Conservation (phyloP, 2,797 vertebrate genomes). For the Fratercula arctica region DNA sequence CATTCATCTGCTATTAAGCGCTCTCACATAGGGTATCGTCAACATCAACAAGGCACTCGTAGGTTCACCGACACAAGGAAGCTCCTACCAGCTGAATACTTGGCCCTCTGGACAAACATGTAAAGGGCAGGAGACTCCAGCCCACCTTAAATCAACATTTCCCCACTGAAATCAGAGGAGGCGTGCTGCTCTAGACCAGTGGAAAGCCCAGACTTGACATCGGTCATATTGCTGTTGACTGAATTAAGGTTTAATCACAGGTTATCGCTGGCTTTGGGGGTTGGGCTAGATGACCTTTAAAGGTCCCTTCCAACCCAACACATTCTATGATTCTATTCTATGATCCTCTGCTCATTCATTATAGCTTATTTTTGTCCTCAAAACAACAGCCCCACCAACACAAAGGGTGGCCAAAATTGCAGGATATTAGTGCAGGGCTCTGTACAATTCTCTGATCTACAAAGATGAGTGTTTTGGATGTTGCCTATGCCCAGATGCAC, state of each 20-base stretch:
- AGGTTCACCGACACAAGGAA: not conserved
- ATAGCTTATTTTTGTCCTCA: not conserved
- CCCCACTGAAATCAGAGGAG: not conserved
- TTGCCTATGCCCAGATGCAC: not conserved
- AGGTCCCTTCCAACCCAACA: no score
- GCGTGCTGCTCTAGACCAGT: not conserved
- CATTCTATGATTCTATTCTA: no score
- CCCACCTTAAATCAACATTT: not conserved
- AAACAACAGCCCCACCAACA: not conserved
- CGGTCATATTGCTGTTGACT: rapidly evolving
- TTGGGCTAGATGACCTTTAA: no score
- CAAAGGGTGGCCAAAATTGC: not conserved
- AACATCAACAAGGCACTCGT: not conserved
- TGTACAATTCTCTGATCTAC: not conserved
- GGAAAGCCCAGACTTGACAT: not conserved
- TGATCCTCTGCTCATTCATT: not conserved
- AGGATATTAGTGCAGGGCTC: not conserved
- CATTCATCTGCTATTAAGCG: not conserved
- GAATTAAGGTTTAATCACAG: not conserved
- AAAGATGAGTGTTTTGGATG: not conserved
- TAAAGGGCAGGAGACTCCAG: not conserved
- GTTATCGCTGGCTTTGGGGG: not conserved
- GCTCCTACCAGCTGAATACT: not conserved
- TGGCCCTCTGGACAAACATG: not conserved
- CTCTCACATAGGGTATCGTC: rapidly evolving